Evolutionary conservation across 2,113 vertebrate species (phyloP), one percentile per base, ranked within the genome.

Genomic region (Solea senegalensis): DNA sequence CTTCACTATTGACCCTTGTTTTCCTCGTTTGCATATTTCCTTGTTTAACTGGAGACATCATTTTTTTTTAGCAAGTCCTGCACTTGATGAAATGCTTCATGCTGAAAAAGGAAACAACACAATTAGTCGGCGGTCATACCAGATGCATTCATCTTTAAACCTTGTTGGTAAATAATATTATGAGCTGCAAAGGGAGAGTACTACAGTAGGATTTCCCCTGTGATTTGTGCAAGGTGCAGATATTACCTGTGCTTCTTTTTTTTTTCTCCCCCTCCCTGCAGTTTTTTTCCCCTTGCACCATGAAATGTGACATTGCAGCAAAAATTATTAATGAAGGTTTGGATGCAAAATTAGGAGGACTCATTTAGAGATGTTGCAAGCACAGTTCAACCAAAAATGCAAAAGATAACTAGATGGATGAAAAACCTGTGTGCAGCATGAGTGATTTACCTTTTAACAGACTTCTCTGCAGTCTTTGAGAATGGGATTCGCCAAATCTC

Each of bases 241-340:
- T 10, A 26, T 64, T 50, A 74, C 58, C 0, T 63, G 21, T 43
- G 69, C 21, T 59, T 1, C 11, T 59, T 59, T 67, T 49, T 27
- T 34, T 11, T 52, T 59, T 26, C 9, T 58, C 21, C 3, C 16
- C 21, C 15, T 54, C 26, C 52, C 26, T 54, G 21, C 34, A 34
- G 34, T 34, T 34, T 3, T n/a, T 34, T 34, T 34, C 34, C 21
- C 51, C 65, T 28, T 64, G 59, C 10, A 4, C 60, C 48, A 58
- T 65, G 56, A 13, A 69, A 48, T 69, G 65, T 15, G 16, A 43
- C 4, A 39, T 48, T 64, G 45, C 45, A 13, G 28, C 48, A 66
- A 26, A 69, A 69, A 76, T 74, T 45, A 68, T 70, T 1, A 49
- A 79, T 71, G 54, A 50, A 11, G 44, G 41, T 49, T 65, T 66